Evolutionary conservation across 1,140 invertebrate species (phyloP), one percentile per base, ranked within the genome.

Genomic region (Thaumatotibia leucotreta): DNA sequence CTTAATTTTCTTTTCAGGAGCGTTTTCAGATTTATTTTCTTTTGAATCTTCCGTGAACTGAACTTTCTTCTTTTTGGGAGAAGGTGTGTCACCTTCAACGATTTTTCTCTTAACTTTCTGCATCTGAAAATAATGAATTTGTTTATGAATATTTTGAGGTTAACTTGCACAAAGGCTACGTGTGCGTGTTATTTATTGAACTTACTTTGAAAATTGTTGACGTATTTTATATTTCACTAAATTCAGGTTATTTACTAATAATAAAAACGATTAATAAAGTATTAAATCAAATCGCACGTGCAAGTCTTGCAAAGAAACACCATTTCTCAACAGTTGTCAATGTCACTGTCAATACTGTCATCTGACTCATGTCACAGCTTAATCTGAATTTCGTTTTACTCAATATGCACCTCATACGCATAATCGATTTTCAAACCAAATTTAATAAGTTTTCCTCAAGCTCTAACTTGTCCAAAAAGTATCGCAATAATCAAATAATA

Each of bases 21-120:
- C 58, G 24, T 74, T 68, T 35, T 69, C 65, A 24, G 52, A 58
- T n/a, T 58, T 58, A 39, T 76, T 72, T 22, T 58, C 29, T 23
- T 69, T 66, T 14, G 45, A 67, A 32, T 22, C 24, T 50, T 67
- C 39, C 68, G 65, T 32, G 33, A 20, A 69, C 58, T 64, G 72
- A 58, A 80, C 74, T 49, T 86, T 87, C 64, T 83, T 86, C 45
- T 89, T 89, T 50, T 84, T 85, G 5, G 79, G 67, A 8, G 75
- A 32, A 4, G 70, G 63, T 23, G 63, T 45, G 50, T 74, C 74
- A 35, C 50, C 54, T 32, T 80, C 81, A 14, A 67, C 63, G 22
- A 39, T 67, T 78, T 88, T 88, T 70, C 84, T 82, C 76, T 89
- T 89, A 24, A 76, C 68, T 79, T 87, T 84, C 63, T 85, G 78